Percentiles rank a stretch among this genome's conserved stretches.
Conservation (phyloP, 2,113 vertebrate species). For the Anhinga anhinga region DNA sequence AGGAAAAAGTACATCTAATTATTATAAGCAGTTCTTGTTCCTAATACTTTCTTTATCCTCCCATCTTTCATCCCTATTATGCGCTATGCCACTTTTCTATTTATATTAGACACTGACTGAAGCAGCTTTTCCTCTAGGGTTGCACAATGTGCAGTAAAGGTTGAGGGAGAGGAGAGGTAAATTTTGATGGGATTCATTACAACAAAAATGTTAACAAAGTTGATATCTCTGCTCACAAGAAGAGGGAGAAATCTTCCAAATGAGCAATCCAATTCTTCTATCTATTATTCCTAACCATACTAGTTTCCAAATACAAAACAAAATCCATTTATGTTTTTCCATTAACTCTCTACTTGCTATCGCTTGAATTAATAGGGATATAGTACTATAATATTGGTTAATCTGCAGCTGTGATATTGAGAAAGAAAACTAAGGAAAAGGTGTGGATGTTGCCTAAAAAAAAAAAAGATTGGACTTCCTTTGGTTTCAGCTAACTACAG, state of each 20-base stretch:
- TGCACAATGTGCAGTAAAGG: background rate
- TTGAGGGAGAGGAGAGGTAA: background rate
- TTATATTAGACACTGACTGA: background rate
- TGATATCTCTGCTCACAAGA: background rate
- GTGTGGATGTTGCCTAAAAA: background rate
- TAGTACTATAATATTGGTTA: background rate
- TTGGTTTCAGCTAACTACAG: background rate
- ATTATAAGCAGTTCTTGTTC: background rate
- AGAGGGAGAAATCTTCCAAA: background rate
- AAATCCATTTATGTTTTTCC: background rate
- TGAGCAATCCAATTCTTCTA: fast-evolving
- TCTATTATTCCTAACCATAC: background rate
- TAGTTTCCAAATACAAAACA: background rate
- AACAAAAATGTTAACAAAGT: background rate
- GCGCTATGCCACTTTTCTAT: background rate
- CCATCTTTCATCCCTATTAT: background rate
- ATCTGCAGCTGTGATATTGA: background rate
- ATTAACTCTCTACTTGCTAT: background rate
- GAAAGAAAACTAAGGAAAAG: background rate
- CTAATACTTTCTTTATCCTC: background rate
- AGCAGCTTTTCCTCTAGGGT: background rate
- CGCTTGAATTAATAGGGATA: background rate
- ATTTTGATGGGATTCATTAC: background rate
- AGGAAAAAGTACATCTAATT: background rate
- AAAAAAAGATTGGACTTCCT: background rate